Percentiles rank a stretch among this genome's conserved stretches.
Evolutionary conservation across 2,888 invertebrate species (phyloP).

Genomic region (Sminthurinus aureus): DNA sequence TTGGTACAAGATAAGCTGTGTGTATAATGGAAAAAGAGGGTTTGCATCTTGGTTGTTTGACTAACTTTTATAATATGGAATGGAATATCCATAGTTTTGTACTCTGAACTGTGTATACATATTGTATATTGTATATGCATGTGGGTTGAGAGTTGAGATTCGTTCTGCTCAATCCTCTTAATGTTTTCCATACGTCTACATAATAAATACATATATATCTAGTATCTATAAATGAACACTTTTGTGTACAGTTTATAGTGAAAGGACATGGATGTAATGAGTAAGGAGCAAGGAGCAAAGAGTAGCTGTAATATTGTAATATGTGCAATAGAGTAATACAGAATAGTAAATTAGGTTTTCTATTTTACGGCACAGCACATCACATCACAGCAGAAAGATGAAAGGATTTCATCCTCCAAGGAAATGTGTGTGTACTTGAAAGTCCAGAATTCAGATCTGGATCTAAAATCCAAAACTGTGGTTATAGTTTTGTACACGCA

Average conservation of each 20-base stretch:
- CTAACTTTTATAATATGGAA: neutral
- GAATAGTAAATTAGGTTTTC: constrained; percentile 31
- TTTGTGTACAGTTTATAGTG: too few relatives aligned
- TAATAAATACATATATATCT: too few relatives aligned
- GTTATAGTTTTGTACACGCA: neutral
- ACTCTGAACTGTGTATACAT: too few relatives aligned
- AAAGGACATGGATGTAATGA: too few relatives aligned
- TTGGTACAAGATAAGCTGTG: neutral
- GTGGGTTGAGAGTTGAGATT: too few relatives aligned
- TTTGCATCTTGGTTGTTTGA: neutral
- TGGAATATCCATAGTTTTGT: neutral
- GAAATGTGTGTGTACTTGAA: neutral
- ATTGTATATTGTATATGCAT: too few relatives aligned
- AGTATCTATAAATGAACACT: too few relatives aligned
- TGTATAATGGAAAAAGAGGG: neutral
- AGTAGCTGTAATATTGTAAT: neutral
- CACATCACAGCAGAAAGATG: constrained; percentile 26
- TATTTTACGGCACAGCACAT: constrained; percentile 19
- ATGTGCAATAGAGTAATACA: neutral
- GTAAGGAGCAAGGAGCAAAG: too few relatives aligned
- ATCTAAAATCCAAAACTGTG: neutral
- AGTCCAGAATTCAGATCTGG: too few relatives aligned
- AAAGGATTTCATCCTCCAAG: constrained; percentile 38
- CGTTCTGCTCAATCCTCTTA: too few relatives aligned
- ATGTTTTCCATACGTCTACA: too few relatives aligned